Evolutionary conservation across 2,888 invertebrate genomes (phyloP), one percentile per base, ranked within the genome.

Genomic region (Apotomis turbidana): DNA sequence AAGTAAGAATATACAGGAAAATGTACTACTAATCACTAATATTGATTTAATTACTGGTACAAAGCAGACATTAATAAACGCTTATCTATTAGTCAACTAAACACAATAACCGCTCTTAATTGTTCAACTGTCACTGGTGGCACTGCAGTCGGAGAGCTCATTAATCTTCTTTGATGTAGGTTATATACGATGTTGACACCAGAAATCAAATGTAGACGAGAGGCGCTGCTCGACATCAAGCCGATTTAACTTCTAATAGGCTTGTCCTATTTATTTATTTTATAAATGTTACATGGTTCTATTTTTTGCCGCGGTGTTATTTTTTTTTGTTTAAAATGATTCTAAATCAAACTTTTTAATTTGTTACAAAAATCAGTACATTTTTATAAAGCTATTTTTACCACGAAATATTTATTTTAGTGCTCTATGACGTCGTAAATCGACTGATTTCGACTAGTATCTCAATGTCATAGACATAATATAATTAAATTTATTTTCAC

Each of bases 191-290:
- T 66, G 74, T 76, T 78, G 74, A 77, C 71, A 70, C 54, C 54
- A 57, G 36, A 71, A 71, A 74, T 76, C 76, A 77, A 75, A 74
- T 66, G 36, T 13, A 13, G 51, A 27, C 13, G 59, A 27, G 41
- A 27, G 51, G 38, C 58, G 38, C 54, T 9, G 27, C 55, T 66
- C 54, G 3, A 46, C 57, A n/a, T 27, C n/a, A 46, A 66, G 49
- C 27, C 57, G 12, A 46, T 66, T 57, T 67, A 38, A 58, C 67
- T 67, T 67, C 83, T 83, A 85, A 85, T 27, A 27, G 27, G 15
- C 15, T 15, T 15, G 15, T 44, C 3, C 8, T 5, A 44, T 5
- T 6, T 44, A 44, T 44, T 8, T 5, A 3, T 6, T 44, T 5
- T 5, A 6, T 44, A 6, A 44, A 6, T 44, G 8, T 3, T 3